Percentiles rank a stretch among this genome's conserved stretches.
Evolutionary conservation across 2,888 invertebrate genomes (phyloP).

Genomic region (Philereme vetulata): DNA sequence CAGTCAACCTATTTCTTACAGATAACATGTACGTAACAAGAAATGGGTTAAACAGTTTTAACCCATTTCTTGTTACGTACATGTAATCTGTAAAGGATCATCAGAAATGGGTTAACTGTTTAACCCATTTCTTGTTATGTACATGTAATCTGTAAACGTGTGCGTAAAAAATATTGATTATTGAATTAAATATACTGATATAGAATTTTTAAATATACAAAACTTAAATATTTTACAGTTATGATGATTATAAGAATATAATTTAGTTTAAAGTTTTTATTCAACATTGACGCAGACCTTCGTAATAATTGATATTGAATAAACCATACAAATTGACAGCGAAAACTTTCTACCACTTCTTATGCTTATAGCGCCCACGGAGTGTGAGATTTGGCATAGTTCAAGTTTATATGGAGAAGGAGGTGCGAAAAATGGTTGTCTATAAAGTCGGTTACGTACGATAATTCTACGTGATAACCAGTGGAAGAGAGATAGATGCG

Average conservation of each 20-base stretch:
- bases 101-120: too few relatives aligned
- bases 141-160: background rate
- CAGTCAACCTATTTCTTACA: constrained; percentile 1
- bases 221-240: constrained; percentile 1
- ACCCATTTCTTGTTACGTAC: background rate
- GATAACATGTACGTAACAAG: background rate
- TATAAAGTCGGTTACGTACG: too few relatives aligned
- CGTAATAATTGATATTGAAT: constrained; percentile 10
- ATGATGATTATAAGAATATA: constrained; percentile 7
- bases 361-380: too few relatives aligned
- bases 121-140: constrained; percentile 3
- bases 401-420: too few relatives aligned
- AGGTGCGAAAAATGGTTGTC: too few relatives aligned
- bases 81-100: too few relatives aligned
- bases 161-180: background rate
- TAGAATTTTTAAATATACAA: constrained; percentile 7
- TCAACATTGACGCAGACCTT: constrained; percentile 3
- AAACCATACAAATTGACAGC: constrained; percentile 19
- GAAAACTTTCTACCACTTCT: background rate
- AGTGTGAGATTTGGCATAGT: too few relatives aligned
- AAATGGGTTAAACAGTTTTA: too few relatives aligned
- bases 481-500: too few relatives aligned
- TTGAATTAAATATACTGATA: background rate
- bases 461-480: too few relatives aligned
- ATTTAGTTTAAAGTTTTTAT: constrained; percentile 12